Evolutionary conservation across 2,888 invertebrate species (phyloP).

Genomic region (Amphimallon solstitiale): DNA sequence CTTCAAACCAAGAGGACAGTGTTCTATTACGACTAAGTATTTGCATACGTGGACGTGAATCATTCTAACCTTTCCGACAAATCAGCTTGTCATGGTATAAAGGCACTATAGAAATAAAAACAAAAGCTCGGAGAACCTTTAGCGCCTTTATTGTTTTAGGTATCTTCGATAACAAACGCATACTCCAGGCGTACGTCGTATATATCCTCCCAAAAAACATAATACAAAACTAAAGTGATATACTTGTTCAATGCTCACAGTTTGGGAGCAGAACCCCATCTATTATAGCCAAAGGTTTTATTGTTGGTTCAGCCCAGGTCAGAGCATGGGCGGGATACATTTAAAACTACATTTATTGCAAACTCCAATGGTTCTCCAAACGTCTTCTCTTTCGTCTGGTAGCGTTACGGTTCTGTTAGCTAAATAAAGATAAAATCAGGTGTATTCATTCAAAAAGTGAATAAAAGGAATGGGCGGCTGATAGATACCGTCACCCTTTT

Average conservation of each 20-base stretch:
- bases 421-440: constrained; percentile 35
- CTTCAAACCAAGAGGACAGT: no score
- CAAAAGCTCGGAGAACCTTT: constrained; percentile 18
- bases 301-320: constrained; percentile 57
- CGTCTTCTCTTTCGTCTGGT: constrained; percentile 30
- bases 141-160: constrained; percentile 33
- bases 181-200: constrained; percentile 8
- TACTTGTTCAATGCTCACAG: constrained; percentile 39
- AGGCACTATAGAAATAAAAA: not conserved
- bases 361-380: constrained; percentile 33
- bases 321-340: constrained; percentile 52
- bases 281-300: constrained; percentile 59
- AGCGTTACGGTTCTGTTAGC: constrained; percentile 12
- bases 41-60: no score
- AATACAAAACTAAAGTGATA: constrained; percentile 39
- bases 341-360: constrained; percentile 51
- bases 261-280: constrained; percentile 50
- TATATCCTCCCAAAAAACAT: constrained; percentile 27
- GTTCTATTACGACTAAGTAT: no score
- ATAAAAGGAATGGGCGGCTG: constrained; percentile 33
- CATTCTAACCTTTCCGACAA: not conserved
- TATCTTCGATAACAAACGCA: constrained; percentile 31
- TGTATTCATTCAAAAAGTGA: constrained; percentile 34
- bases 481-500: constrained; percentile 37
- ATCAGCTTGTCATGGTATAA: constrained; percentile 9